Evolutionary conservation across 2,113 vertebrate species (phyloP).

Genomic region (Actenoides lindsayi): DNA sequence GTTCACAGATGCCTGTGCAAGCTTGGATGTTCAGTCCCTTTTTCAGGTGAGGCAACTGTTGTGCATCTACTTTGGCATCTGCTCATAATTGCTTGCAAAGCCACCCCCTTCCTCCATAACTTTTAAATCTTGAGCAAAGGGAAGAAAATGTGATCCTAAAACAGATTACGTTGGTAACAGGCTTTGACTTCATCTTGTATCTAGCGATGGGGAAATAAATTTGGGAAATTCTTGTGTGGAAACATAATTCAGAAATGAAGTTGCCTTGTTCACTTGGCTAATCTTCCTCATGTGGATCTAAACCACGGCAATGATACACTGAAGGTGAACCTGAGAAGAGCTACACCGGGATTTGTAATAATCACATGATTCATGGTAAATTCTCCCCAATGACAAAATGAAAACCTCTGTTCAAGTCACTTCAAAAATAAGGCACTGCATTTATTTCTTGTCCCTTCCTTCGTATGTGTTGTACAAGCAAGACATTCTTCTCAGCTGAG

Average conservation of each 20-base stretch:
- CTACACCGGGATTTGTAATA: neutral
- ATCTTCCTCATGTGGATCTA: neutral
- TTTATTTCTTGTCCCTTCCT: neutral
- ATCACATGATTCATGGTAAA: neutral
- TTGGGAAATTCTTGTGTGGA: neutral
- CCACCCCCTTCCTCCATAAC: neutral
- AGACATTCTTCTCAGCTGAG: neutral
- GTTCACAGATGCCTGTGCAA: slow-evolving; percentile 69
- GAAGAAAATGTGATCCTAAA: neutral
- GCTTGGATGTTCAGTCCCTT: slow-evolving; percentile 65
- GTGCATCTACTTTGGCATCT: neutral
- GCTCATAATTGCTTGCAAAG: neutral
- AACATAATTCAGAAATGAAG: neutral
- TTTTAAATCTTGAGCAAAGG: neutral
- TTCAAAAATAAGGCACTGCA: neutral
- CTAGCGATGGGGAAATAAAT: neutral
- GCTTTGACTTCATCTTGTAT: neutral
- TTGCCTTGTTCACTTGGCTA: neutral
- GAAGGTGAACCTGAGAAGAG: neutral
- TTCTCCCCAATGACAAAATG: neutral
- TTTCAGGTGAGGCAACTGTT: slow-evolving; percentile 61
- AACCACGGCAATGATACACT: neutral
- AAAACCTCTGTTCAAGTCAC: neutral
- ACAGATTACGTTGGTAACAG: neutral
- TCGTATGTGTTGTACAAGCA: neutral